Percentiles rank a stretch among this genome's conserved stretches.
Conservation (phyloP, 2,797 vertebrate genomes). For the Gambelia wislizenii region DNA sequence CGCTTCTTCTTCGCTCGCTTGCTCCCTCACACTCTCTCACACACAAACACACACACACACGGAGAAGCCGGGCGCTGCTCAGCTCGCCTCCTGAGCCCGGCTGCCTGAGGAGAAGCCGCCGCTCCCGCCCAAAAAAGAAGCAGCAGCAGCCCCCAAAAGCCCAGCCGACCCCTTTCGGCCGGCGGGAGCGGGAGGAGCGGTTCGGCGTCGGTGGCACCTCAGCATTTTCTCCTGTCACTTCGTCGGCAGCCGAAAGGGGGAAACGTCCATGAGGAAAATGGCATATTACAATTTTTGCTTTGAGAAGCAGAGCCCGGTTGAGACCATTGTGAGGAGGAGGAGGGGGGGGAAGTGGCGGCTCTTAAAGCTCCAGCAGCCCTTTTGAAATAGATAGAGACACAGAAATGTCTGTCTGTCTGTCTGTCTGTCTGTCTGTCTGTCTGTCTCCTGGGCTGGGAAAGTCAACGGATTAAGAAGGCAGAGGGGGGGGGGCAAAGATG, state of each 20-base stretch:
- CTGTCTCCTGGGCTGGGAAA: constrained; percentile 68
- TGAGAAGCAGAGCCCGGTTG: constrained; percentile 90
- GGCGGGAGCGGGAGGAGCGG: constrained; percentile 60
- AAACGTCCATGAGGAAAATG: constrained; percentile 90
- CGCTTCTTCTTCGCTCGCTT: neutral
- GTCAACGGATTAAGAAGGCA: constrained; percentile 23
- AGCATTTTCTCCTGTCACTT: constrained; percentile 74
- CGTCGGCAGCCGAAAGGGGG: constrained; percentile 77
- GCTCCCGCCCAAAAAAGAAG: constrained; percentile 47
- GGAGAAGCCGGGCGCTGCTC: constrained; percentile 78
- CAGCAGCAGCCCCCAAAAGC: constrained; percentile 1
- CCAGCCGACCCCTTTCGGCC: constrained; percentile 66
- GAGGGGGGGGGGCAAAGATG: neutral
- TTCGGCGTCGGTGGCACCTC: constrained; percentile 72
- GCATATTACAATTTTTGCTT: constrained; percentile 92
- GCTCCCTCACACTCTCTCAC: constrained; percentile 23
- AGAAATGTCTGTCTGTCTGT: neutral
- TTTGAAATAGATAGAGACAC: constrained; percentile 37
- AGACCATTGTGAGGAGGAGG: constrained; percentile 88
- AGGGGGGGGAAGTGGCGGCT: constrained; percentile 81
- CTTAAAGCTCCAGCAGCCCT: constrained; percentile 92
- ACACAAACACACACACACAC: constrained; percentile 68
- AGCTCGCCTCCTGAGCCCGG: constrained; percentile 80
- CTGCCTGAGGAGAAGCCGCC: constrained; percentile 74
- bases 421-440: too few species aligned